These are phyloP conservation scores for Ditula angustiorana DNA, from an alignment of 2,888 invertebrate genomes.

Conservation along the genomic window DNA sequence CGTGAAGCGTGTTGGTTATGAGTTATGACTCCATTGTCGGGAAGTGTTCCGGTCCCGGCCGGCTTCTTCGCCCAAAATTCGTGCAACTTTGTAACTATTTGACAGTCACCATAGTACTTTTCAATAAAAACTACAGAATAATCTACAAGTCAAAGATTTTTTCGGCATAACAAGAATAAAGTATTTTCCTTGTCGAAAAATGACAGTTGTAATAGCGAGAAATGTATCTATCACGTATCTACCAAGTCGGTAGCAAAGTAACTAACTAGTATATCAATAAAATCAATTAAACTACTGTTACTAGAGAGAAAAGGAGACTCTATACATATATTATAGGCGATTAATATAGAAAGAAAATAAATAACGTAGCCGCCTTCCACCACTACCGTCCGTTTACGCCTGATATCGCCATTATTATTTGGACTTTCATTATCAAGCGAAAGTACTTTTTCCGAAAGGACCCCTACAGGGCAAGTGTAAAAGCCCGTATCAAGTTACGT, in stretches of 20 bases:
- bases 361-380: neutral
- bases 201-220: too few relatives aligned
- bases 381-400: neutral
- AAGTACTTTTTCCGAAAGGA: slow-evolving; percentile 1
- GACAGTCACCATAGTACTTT: too few relatives aligned
- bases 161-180: too few relatives aligned
- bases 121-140: too few relatives aligned
- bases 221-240: too few relatives aligned
- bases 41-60: slow-evolving; percentile 9
- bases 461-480: slow-evolving; percentile 3
- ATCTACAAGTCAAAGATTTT: too few relatives aligned
- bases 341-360: neutral
- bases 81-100: too few relatives aligned
- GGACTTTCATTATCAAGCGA: neutral
- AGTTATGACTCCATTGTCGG: slow-evolving; percentile 26
- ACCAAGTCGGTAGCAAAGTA: too few relatives aligned
- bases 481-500: neutral
- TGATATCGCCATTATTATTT: neutral
- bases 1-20: slow-evolving; percentile 20
- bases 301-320: neutral
- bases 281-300: too few relatives aligned
- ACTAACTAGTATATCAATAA: too few relatives aligned
- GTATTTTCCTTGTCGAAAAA: too few relatives aligned
- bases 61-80: slow-evolving; percentile 3
- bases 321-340: too few relatives aligned